phyloP scores from a whole-genome alignment of 2,888 invertebrate species.

The Ornithoptera alexandrae region DNA sequence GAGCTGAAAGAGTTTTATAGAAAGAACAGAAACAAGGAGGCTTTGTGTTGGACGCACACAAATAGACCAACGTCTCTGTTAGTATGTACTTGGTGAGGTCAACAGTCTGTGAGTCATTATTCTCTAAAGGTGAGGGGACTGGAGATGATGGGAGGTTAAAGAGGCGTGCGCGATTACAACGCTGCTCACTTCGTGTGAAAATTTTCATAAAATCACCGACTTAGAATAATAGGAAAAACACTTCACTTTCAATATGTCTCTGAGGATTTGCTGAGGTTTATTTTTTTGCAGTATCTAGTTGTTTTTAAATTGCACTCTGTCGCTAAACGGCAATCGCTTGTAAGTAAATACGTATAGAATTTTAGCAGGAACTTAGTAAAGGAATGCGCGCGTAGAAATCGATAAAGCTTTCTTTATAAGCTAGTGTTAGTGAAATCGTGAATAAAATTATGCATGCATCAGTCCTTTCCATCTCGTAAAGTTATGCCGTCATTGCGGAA shows the following conservation, averaged over 20 bases:
- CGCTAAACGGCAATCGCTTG: no score
- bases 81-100: constrained; percentile 50
- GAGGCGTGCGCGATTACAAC: constrained; percentile 21
- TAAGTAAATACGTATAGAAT: neutral
- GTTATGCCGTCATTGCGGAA: constrained; percentile 49
- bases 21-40: constrained; percentile 33
- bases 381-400: neutral
- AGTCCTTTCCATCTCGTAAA: constrained; percentile 38
- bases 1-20: constrained; percentile 35
- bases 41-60: constrained; percentile 37
- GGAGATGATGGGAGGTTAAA: constrained; percentile 28
- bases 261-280: neutral
- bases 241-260: neutral
- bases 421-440: neutral
- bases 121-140: constrained; percentile 40
- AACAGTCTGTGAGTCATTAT: constrained; percentile 64
- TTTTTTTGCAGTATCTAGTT: neutral
- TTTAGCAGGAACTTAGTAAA: neutral
- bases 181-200: constrained; percentile 21
- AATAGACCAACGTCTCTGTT: constrained; percentile 34
- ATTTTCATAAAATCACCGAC: constrained; percentile 9
- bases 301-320: neutral
- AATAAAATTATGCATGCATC: constrained; percentile 34
- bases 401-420: constrained; percentile 8
- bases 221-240: neutral